Evolutionary conservation across 2,113 vertebrate genomes (phyloP).

Genomic region (Prunella himalayana): DNA sequence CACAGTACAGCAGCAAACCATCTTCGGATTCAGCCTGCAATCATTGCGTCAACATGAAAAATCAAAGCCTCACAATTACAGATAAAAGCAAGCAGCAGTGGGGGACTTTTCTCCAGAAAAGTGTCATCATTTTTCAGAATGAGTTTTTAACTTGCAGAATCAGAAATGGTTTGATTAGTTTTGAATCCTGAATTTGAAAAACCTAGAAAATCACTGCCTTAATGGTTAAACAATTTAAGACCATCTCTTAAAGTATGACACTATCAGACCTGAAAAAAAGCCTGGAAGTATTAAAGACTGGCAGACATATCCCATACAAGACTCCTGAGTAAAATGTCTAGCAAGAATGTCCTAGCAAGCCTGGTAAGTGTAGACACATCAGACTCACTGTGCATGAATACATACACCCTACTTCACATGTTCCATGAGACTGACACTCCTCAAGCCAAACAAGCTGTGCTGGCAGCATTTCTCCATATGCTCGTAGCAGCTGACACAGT

Average conservation of each 20-base stretch:
- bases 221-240: neutral
- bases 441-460: neutral
- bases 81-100: neutral
- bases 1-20: slow-evolving; percentile 91
- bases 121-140: neutral
- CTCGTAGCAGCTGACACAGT: neutral
- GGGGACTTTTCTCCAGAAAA: neutral
- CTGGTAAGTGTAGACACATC: neutral
- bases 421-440: neutral
- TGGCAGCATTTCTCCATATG: neutral
- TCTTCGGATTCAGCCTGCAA: slow-evolving; percentile 86
- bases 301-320: neutral
- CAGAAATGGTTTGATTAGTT: neutral
- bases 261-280: neutral
- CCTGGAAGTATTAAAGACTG: neutral
- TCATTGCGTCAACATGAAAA: neutral
- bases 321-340: neutral
- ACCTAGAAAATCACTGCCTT: neutral
- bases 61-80: neutral
- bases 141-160: neutral
- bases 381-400: neutral
- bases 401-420: neutral
- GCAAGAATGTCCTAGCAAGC: neutral
- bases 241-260: neutral
- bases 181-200: neutral